Evolutionary conservation across 1,140 invertebrate genomes (phyloP), one percentile per base, ranked within the genome.

Genomic region (Temnothorax longispinosus): DNA sequence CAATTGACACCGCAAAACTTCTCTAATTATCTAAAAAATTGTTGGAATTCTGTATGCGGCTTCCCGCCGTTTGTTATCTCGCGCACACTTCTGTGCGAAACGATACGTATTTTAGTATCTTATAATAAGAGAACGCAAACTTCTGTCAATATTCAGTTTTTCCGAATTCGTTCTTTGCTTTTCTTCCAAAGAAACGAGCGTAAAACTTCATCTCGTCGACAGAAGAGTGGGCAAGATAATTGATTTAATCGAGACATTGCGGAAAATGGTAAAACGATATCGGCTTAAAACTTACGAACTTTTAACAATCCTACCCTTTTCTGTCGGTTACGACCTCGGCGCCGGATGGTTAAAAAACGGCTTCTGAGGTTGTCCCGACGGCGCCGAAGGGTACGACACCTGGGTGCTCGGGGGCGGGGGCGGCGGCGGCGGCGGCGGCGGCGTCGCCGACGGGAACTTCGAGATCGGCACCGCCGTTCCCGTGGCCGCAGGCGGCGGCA

Each of bases 271-370:
- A 10, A 62, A 76, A 85, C 18, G 11, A 76, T 38, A 50, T 69
- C 4, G 21, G 50, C 88, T 86, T 85, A 69, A 50, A 87, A 77
- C 85, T 88, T 88, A 64, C 81, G 86, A 90, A 64, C 27, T 92
- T 86, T 72, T 32, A 87, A 88, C 84, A 85, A 72, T 86, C 80
- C 91, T 93, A 92, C 81, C 85, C 80, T 80, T 75, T 85, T 85
- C 81, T 90, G 67, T 21, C 78, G 78, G 90, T 94, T 94, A 94
- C 86, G 94, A 93, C 60, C 92, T 94, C 7, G 94, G 80, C 18
- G 93, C 81, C 10, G 93, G 89, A 58, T 94, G 92, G 87, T 89
- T 94, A 86, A 91, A 94, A 85, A 93, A 95, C 10, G 88, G 54
- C 72, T 93, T 94, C 52, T 92, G 91, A 18, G 90, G 44, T 41